Percentiles rank a stretch among this genome's conserved stretches.
Evolutionary conservation across 2,888 invertebrate genomes (phyloP).

Genomic region (Carterocephalus palaemon): DNA sequence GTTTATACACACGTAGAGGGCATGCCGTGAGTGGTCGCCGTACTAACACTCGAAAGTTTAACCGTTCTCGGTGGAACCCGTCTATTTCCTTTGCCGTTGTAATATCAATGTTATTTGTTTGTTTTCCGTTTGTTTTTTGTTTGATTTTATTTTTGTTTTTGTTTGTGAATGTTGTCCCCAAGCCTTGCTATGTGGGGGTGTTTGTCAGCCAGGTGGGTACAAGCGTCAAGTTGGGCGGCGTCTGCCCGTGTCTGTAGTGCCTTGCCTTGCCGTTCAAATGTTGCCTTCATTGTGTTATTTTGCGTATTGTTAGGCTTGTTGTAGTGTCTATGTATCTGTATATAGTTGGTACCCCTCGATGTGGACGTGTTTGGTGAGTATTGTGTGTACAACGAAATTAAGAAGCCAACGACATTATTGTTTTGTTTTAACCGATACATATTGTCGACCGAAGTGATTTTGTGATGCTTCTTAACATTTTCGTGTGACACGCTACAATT

Average conservation of each 20-base stretch:
- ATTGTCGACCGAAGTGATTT: constrained; percentile 45
- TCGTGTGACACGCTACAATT: constrained; percentile 46
- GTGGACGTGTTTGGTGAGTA: constrained; percentile 59
- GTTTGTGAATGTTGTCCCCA: constrained; percentile 68
- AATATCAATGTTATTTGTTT: constrained; percentile 52
- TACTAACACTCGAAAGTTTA: constrained; percentile 53
- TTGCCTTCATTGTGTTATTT: constrained; percentile 69
- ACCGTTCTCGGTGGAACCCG: constrained; percentile 55
- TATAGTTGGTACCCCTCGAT: constrained; percentile 48
- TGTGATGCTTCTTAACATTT: constrained; percentile 61
- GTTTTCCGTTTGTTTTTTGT: constrained; percentile 44
- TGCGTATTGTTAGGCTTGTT: constrained; percentile 74
- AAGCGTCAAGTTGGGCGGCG: constrained; percentile 65
- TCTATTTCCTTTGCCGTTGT: constrained; percentile 69
- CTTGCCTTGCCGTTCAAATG: constrained; percentile 60
- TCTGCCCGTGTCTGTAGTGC: constrained; percentile 53
- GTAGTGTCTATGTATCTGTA: constrained; percentile 64
- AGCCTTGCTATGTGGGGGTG: constrained; percentile 58
- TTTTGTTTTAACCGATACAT: constrained; percentile 37
- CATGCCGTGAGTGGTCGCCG: constrained; percentile 64
- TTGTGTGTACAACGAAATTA: constrained; percentile 42
- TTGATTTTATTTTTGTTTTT: constrained; percentile 48
- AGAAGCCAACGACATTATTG: constrained; percentile 37
- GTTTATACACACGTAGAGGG: constrained; percentile 50
- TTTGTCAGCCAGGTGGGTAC: constrained; percentile 59